Percentiles rank a stretch among this genome's conserved stretches.
Evolutionary conservation across 2,113 vertebrate species (phyloP).

Genomic region (Lagenorhynchus albirostris): DNA sequence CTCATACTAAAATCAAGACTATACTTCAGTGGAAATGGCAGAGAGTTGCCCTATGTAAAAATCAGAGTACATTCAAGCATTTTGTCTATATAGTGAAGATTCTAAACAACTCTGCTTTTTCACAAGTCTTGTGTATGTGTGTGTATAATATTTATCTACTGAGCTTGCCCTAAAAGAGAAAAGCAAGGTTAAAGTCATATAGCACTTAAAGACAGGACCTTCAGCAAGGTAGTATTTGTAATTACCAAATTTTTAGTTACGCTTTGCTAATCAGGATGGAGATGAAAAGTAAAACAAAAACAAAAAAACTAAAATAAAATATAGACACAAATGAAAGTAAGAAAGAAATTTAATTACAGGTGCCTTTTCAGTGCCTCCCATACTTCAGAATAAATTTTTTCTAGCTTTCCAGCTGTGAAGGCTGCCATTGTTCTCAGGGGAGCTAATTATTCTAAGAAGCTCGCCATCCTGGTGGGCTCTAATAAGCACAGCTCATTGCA

Average conservation of each 20-base stretch:
- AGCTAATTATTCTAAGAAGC: conserved; percentile 78
- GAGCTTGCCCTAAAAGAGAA: not conserved
- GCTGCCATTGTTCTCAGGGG: conserved; percentile 73
- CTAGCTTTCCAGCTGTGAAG: conserved; percentile 67
- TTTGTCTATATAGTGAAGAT: not conserved
- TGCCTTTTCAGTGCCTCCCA: conserved; percentile 50
- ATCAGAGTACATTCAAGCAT: not conserved
- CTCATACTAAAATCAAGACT: not conserved
- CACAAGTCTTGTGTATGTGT: not conserved
- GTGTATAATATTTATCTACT: not conserved
- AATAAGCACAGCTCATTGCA: conserved; percentile 76
- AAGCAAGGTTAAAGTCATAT: not conserved
- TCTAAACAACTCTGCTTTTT: not conserved
- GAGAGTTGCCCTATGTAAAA: not conserved
- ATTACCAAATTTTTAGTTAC: not conserved
- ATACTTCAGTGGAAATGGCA: not conserved
- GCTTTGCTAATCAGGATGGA: conserved; percentile 40
- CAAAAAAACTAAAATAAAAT: not conserved
- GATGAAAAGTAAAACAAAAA: not conserved
- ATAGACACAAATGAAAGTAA: not conserved
- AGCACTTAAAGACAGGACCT: not conserved
- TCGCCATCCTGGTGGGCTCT: conserved; percentile 73
- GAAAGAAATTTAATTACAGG: conserved; percentile 68
- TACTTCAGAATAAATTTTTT: conserved; percentile 66
- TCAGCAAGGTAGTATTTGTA: not conserved